A percentile compares a stretch with the other conserved stretches of the same genome.
Evolutionary conservation across 2,888 invertebrate species (phyloP).

Genomic region (Tipula lateralis): DNA sequence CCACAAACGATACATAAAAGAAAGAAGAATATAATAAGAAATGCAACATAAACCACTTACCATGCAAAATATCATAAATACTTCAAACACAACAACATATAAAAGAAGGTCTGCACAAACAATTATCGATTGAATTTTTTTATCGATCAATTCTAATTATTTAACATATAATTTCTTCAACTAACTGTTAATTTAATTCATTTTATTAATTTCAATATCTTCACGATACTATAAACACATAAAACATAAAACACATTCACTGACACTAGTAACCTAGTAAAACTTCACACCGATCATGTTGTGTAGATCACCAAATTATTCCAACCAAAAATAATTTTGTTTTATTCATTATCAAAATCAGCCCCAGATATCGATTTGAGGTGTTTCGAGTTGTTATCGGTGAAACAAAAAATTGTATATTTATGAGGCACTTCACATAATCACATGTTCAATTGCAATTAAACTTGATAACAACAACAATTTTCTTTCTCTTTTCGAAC

Average conservation of each 20-base stretch:
- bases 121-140: not conserved
- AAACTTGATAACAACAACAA: not conserved
- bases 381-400: not conserved
- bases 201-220: not conserved
- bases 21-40: not conserved
- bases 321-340: not conserved
- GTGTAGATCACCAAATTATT: not conserved
- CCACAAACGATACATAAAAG: not conserved
- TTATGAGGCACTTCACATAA: not conserved
- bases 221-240: not conserved
- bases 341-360: not conserved
- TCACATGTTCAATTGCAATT: not conserved
- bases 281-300: not conserved
- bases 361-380: not conserved
- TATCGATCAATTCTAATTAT: not conserved
- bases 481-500: not conserved
- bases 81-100: not conserved
- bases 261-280: not conserved
- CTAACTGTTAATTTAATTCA: not conserved
- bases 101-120: not conserved
- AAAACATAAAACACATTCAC: not conserved
- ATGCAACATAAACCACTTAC: not conserved
- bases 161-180: not conserved
- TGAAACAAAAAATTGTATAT: not conserved
- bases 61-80: constrained; percentile 9